These are phyloP conservation scores for Anisognathus igniventris DNA, from an alignment of 2,797 vertebrate species.

Conservation along the genomic window DNA sequence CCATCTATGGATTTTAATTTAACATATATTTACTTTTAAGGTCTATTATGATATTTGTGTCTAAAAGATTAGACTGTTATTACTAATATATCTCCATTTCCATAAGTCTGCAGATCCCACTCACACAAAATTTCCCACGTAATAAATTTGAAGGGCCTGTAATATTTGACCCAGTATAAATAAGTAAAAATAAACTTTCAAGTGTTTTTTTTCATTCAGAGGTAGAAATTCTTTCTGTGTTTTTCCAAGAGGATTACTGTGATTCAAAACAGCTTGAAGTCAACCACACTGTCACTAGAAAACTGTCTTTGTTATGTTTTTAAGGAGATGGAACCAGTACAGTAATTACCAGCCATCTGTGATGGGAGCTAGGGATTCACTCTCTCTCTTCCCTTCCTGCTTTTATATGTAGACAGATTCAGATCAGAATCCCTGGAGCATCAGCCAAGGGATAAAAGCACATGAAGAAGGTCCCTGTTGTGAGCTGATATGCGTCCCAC, in stretches of 20 bases:
- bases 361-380: neutral
- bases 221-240: neutral
- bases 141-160: neutral
- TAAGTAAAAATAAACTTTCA: neutral
- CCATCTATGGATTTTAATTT: neutral
- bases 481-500: neutral
- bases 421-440: slow-evolving; percentile 20
- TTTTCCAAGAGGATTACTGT: neutral
- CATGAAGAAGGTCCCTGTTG: neutral
- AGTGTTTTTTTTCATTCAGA: neutral
- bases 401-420: neutral
- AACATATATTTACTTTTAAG: neutral
- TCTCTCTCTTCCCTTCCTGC: neutral
- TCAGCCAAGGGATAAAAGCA: neutral
- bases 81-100: neutral
- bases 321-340: neutral
- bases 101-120: neutral
- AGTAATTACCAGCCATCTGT: slow-evolving; percentile 48
- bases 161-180: neutral
- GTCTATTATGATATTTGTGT: neutral
- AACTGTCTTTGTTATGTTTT: neutral
- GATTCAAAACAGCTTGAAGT: slow-evolving; percentile 21
- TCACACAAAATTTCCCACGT: neutral
- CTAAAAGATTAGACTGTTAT: neutral
- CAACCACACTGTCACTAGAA: neutral